Percentiles rank a stretch among this genome's conserved stretches.
phyloP scores from a whole-genome alignment of 2,888 invertebrate genomes.

The Acleris cristana region DNA sequence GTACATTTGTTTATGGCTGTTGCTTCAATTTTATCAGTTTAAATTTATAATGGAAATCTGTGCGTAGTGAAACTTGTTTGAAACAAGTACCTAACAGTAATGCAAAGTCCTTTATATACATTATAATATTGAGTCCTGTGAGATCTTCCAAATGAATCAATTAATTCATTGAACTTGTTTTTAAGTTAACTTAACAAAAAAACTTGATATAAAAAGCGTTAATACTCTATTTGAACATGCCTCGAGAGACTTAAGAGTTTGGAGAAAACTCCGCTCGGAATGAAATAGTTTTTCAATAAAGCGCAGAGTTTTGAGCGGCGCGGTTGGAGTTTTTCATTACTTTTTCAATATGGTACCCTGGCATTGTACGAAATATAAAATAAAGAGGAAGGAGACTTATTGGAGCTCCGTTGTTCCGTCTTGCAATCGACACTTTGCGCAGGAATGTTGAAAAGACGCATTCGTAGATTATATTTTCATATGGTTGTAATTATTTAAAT shows the following conservation, averaged over 20 bases:
- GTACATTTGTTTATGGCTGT: too few species aligned
- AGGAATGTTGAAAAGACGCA: not conserved
- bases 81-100: too few species aligned
- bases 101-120: too few species aligned
- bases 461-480: not conserved
- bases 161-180: not conserved
- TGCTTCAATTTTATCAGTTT: too few species aligned
- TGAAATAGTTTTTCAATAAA: slow-evolving; percentile 73
- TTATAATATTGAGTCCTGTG: too few species aligned
- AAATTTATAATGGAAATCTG: too few species aligned
- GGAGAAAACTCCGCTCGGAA: slow-evolving; percentile 50
- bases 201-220: slow-evolving; percentile 4
- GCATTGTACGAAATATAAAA: slow-evolving; percentile 37
- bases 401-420: slow-evolving; percentile 11
- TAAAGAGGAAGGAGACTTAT: slow-evolving; percentile 15
- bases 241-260: slow-evolving; percentile 47
- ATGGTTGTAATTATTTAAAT: too few species aligned
- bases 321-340: slow-evolving; percentile 62
- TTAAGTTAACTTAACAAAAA: not conserved
- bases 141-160: too few species aligned
- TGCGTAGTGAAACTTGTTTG: too few species aligned
- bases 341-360: slow-evolving; percentile 62
- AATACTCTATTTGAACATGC: slow-evolving; percentile 21
- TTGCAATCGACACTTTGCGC: slow-evolving; percentile 8
- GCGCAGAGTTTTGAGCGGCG: slow-evolving; percentile 53